These are phyloP conservation scores for Pseudomyrmex sp. DNA, from an alignment of 1,140 invertebrate species.

Conservation along the genomic window DNA sequence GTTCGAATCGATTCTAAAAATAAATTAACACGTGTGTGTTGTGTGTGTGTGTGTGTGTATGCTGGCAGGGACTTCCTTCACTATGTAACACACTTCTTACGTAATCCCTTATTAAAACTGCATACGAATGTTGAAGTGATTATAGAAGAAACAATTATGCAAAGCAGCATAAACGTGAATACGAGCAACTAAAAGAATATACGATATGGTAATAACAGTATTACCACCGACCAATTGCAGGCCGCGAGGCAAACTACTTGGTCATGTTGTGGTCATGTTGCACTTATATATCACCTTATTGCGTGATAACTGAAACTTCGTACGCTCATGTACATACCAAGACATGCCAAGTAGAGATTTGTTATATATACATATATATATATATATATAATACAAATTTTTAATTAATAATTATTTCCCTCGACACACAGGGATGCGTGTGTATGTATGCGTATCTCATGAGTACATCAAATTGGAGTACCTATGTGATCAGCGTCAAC, in stretches of 20 bases:
- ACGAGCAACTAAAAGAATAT: background rate
- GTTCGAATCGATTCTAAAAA: conserved; percentile 9
- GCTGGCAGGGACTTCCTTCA: background rate
- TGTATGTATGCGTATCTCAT: too few relatives aligned
- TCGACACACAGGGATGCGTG: background rate
- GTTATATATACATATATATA: conserved; percentile 21
- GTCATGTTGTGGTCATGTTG: conserved; percentile 5
- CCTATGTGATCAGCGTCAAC: background rate
- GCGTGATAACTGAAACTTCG: conserved; percentile 70
- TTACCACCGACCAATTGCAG: conserved; percentile 44
- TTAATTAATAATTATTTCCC: conserved; percentile 37
- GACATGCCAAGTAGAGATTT: conserved; percentile 63
- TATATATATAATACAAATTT: conserved; percentile 32
- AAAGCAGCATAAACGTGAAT: background rate
- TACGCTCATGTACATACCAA: conserved; percentile 50
- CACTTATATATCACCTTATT: conserved; percentile 43
- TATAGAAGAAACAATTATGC: background rate
- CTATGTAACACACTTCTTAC: background rate
- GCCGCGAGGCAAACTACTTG: conserved; percentile 18
- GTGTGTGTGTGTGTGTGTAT: background rate
- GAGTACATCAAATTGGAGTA: background rate
- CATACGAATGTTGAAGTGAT: conserved; percentile 2
- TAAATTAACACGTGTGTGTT: background rate
- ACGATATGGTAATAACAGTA: conserved; percentile 33
- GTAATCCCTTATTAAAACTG: conserved; percentile 34